A percentile compares a stretch with the other conserved stretches of the same genome.
These are phyloP conservation scores for Amphipyra berbera DNA, from an alignment of 2,888 invertebrate genomes.

Conservation along the genomic window DNA sequence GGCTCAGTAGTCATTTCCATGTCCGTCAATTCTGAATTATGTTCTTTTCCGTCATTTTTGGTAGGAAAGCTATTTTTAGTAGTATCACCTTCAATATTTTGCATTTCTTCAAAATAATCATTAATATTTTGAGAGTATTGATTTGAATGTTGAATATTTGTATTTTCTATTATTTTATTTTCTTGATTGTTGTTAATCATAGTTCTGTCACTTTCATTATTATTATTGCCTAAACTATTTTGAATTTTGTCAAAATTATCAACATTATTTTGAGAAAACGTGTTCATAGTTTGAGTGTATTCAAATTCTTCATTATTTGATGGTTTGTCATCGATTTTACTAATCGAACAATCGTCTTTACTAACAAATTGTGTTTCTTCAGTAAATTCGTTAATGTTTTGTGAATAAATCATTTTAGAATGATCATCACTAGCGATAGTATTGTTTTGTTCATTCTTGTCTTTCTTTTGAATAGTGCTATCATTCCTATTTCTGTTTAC, in stretches of 20 bases:
- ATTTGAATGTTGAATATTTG: neutral
- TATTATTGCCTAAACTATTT: neutral
- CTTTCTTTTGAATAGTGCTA: neutral
- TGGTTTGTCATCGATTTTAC: neutral
- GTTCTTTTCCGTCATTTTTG: too few species aligned
- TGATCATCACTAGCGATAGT: neutral
- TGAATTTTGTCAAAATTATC: slow-evolving; percentile 3
- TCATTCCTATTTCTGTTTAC: slow-evolving; percentile 8
- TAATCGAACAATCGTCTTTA: neutral
- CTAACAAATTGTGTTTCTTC: neutral
- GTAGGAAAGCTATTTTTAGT: neutral
- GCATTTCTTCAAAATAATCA: slow-evolving; percentile 39
- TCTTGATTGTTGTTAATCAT: neutral
- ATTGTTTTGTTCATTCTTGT: slow-evolving; percentile 2
- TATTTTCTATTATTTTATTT: neutral
- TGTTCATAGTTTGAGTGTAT: slow-evolving; percentile 18
- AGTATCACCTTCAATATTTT: slow-evolving; percentile 6
- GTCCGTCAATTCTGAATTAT: neutral
- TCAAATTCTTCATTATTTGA: neutral
- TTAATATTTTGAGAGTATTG: slow-evolving; percentile 38
- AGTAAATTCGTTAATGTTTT: neutral
- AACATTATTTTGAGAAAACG: slow-evolving; percentile 20
- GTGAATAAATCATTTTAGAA: neutral
- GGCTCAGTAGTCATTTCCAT: neutral
- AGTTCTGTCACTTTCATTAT: neutral